Evolutionary conservation across 2,113 vertebrate species (phyloP).

Genomic region (Dolichallabes microphthalmus): DNA sequence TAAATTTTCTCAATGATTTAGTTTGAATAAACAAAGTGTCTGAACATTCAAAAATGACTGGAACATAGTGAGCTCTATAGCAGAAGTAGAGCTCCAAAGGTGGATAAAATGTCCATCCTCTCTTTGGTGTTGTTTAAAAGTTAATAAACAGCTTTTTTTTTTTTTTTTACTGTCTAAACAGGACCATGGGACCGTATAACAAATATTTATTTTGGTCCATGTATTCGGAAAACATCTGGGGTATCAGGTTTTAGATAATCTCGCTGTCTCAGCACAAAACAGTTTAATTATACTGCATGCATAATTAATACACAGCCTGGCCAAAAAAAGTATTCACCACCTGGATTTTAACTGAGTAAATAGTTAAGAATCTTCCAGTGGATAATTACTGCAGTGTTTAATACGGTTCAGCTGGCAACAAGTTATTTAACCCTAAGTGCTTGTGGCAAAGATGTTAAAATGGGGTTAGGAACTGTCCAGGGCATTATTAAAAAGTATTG

Average conservation of each 20-base stretch:
- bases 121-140: background rate
- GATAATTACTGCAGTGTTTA: too few species aligned
- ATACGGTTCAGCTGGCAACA: too few species aligned
- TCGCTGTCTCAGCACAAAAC: background rate
- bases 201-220: background rate
- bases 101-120: background rate
- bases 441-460: too few species aligned
- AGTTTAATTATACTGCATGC: background rate
- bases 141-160: background rate
- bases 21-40: background rate
- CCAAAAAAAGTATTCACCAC: too few species aligned
- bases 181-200: background rate
- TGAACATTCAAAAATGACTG: background rate
- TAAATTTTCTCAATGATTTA: background rate
- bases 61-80: background rate
- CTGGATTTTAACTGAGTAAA: too few species aligned
- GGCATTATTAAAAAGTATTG: too few species aligned
- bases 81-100: background rate
- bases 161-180: background rate
- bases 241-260: background rate
- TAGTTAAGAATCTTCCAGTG: too few species aligned
- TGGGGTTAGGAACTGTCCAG: too few species aligned
- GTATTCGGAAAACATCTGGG: background rate
- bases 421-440: too few species aligned
- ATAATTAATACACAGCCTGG: background rate